Percentiles rank a stretch among this genome's conserved stretches.
Evolutionary conservation across 2,797 vertebrate species (phyloP).

Genomic region (Protosalanx chinensis): DNA sequence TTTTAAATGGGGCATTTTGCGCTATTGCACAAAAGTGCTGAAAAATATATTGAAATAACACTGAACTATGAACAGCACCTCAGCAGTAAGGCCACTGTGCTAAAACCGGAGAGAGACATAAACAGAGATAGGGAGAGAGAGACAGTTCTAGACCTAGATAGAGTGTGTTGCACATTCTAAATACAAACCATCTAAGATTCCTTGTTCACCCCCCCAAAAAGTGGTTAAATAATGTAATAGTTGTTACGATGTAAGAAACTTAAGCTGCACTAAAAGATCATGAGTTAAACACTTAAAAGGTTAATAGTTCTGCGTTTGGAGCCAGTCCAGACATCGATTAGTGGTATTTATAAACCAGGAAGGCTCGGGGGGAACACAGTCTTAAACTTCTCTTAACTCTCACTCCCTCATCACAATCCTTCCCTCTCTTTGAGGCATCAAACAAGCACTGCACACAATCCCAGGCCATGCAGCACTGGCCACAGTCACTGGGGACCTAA

Average conservation of each 20-base stretch:
- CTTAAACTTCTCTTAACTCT: constrained; percentile 5
- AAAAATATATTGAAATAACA: neutral
- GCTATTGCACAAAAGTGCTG: neutral
- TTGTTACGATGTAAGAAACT: too few species aligned
- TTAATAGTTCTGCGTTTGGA: constrained; percentile 59
- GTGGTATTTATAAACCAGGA: constrained; percentile 72
- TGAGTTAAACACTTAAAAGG: constrained; percentile 57
- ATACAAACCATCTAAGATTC: too few species aligned
- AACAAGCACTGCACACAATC: constrained; percentile 42
- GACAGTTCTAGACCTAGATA: too few species aligned
- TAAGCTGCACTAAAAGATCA: constrained; percentile 38
- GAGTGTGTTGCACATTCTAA: too few species aligned
- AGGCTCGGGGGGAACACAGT: constrained; percentile 55
- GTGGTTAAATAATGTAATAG: too few species aligned
- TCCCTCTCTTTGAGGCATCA: constrained; percentile 35
- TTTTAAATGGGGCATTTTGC: constrained; percentile 2
- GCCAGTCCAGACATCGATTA: constrained; percentile 73
- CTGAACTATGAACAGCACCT: too few species aligned
- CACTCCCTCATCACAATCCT: neutral
- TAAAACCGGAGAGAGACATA: neutral
- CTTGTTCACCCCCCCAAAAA: too few species aligned
- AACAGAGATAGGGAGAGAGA: neutral
- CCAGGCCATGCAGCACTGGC: constrained; percentile 33
- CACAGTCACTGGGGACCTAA: constrained; percentile 7
- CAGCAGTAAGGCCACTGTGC: neutral